Evolutionary conservation across 2,888 invertebrate genomes (phyloP).

Genomic region (Ditylenchus weischeri): DNA sequence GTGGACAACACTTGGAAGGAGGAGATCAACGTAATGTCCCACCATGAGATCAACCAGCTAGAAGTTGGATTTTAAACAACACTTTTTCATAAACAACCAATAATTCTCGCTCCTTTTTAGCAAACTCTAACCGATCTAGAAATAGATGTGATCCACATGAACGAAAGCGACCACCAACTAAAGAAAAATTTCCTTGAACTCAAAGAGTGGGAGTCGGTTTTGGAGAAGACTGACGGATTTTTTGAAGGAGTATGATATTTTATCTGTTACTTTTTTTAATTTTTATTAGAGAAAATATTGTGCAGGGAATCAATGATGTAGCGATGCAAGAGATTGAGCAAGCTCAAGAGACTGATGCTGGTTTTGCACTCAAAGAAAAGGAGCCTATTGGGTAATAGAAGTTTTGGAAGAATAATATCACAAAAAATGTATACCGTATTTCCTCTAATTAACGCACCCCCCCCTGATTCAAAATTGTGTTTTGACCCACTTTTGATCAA

Average conservation of each 20-base stretch:
- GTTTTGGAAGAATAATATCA: conserved; percentile 1
- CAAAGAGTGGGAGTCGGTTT: conserved; percentile 56
- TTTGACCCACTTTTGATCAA: too few species aligned
- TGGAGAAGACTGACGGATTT: conserved; percentile 55
- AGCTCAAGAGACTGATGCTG: conserved; percentile 33
- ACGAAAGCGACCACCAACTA: conserved; percentile 52
- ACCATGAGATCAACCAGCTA: conserved; percentile 95
- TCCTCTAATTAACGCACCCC: too few species aligned
- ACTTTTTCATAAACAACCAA: too few species aligned
- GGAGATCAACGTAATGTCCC: conserved; percentile 82
- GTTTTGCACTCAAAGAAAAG: conserved; percentile 38
- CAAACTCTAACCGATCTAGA: conserved; percentile 54
- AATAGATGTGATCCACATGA: conserved; percentile 55
- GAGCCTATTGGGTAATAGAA: conserved; percentile 38
- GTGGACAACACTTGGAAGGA: conserved; percentile 68
- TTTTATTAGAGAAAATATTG: not conserved
- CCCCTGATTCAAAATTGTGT: too few species aligned
- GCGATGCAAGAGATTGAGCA: conserved; percentile 42
- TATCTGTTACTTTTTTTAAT: not conserved
- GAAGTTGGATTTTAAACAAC: conserved; percentile 68
- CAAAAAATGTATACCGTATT: too few species aligned
- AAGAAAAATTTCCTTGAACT: conserved; percentile 54
- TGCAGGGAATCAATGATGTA: conserved; percentile 41
- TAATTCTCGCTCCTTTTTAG: conserved; percentile 24
- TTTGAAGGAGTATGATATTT: conserved; percentile 48